Evolutionary conservation across 2,113 vertebrate genomes (phyloP).

Genomic region (Bubo scandiacus): DNA sequence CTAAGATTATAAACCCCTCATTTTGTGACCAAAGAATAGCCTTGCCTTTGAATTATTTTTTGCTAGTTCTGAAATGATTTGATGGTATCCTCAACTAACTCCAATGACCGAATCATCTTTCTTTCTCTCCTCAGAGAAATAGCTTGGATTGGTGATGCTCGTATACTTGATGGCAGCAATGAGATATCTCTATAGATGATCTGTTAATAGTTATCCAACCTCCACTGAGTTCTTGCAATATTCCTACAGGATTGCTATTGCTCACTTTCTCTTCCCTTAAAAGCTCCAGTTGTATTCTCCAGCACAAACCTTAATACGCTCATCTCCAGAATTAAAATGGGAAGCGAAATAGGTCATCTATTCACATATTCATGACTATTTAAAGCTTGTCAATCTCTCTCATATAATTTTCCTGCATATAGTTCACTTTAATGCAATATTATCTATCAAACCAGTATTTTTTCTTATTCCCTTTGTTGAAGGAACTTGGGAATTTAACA

Average conservation of each 20-base stretch:
- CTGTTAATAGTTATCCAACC: neutral
- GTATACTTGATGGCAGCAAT: neutral
- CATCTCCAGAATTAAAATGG: neutral
- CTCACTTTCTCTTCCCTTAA: neutral
- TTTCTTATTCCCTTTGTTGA: neutral
- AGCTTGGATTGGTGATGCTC: neutral
- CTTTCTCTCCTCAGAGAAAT: neutral
- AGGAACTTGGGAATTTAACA: neutral
- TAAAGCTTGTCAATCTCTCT: neutral
- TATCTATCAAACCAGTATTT: neutral
- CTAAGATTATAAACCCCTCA: neutral
- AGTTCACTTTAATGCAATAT: neutral
- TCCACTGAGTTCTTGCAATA: neutral
- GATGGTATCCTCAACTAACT: neutral
- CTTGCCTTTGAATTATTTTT: neutral
- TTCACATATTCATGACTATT: constrained; percentile 10
- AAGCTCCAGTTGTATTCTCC: neutral
- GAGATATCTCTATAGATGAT: neutral
- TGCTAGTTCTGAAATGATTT: neutral
- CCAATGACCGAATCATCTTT: neutral
- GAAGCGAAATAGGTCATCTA: neutral
- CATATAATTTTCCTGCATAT: neutral
- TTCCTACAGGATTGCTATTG: neutral
- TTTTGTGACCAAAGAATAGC: neutral
- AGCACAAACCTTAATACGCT: neutral